Evolutionary conservation across 2,797 vertebrate species (phyloP).

Genomic region (Eutrigla gurnardus): DNA sequence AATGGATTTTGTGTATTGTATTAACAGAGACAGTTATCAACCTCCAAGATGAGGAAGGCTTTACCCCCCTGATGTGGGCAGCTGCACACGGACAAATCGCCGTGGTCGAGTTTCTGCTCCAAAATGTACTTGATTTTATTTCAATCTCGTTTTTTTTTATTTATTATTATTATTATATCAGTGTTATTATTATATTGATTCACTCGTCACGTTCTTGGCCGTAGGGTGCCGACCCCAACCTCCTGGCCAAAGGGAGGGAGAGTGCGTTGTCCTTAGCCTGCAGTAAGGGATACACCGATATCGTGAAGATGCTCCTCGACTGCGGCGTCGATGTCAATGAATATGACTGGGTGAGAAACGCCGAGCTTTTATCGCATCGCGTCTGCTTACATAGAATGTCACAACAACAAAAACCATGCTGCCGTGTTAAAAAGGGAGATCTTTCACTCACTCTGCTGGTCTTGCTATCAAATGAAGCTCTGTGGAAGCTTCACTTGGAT

Average conservation of each 20-base stretch:
- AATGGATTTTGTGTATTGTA: not conserved
- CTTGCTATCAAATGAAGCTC: not conserved
- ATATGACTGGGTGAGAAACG: conserved; percentile 93
- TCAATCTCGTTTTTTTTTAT: rapidly evolving
- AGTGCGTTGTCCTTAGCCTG: conserved; percentile 96
- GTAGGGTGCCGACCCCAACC: conserved; percentile 94
- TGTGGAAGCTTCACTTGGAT: not conserved
- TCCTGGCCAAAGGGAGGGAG: conserved; percentile 96
- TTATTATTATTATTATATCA: too few species aligned
- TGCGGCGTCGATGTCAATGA: conserved; percentile 98
- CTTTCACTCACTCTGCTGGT: not conserved
- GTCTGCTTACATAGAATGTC: not conserved
- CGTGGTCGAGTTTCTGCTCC: conserved; percentile 97
- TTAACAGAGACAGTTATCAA: conserved; percentile 95
- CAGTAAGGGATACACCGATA: conserved; percentile 98
- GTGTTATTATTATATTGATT: not conserved
- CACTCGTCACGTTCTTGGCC: not conserved
- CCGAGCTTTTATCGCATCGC: not conserved
- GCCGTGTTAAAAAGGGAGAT: not conserved
- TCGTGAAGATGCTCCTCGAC: conserved; percentile 97
- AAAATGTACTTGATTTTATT: conserved; percentile 85
- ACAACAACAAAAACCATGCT: not conserved
- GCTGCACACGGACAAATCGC: conserved; percentile 99
- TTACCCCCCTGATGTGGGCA: conserved; percentile 99
- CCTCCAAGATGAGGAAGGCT: conserved; percentile 97